A percentile compares a stretch with the other conserved stretches of the same genome.
Evolutionary conservation across 2,113 vertebrate species (phyloP).

Genomic region (Urocynchramus pylzowi): DNA sequence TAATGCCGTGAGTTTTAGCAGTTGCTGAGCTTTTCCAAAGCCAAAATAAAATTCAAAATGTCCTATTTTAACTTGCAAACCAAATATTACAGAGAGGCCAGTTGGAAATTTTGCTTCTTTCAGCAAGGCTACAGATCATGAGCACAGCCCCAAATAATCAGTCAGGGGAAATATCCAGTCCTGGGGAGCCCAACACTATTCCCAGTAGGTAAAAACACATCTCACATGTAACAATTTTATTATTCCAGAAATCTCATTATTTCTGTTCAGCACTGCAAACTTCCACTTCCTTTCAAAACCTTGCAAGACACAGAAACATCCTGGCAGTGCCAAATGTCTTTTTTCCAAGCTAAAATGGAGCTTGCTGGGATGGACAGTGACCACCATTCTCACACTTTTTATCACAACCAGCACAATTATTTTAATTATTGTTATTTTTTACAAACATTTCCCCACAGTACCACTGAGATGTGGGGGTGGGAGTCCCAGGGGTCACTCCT

Average conservation of each 20-base stretch:
- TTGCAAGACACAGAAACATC: neutral
- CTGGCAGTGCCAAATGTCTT: accelerated
- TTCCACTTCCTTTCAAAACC: neutral
- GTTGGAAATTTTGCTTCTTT: neutral
- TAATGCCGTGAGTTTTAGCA: neutral
- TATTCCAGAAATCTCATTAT: neutral
- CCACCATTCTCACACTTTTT: neutral
- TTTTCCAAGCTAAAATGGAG: neutral
- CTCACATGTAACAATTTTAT: neutral
- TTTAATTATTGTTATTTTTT: neutral
- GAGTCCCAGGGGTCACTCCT: neutral
- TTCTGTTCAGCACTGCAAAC: neutral
- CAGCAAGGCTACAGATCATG: neutral
- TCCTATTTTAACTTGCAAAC: neutral
- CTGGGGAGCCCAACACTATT: neutral
- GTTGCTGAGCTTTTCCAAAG: neutral
- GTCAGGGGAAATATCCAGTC: neutral
- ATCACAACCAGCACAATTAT: neutral
- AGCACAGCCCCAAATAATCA: neutral
- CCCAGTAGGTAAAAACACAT: neutral
- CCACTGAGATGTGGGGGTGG: too few species aligned
- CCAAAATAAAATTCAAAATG: neutral
- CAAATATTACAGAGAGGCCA: neutral
- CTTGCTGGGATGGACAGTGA: accelerated
- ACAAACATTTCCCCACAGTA: neutral